Percentiles rank a stretch among this genome's conserved stretches.
Evolutionary conservation across 2,113 vertebrate species (phyloP).

Genomic region (Indri indri): DNA sequence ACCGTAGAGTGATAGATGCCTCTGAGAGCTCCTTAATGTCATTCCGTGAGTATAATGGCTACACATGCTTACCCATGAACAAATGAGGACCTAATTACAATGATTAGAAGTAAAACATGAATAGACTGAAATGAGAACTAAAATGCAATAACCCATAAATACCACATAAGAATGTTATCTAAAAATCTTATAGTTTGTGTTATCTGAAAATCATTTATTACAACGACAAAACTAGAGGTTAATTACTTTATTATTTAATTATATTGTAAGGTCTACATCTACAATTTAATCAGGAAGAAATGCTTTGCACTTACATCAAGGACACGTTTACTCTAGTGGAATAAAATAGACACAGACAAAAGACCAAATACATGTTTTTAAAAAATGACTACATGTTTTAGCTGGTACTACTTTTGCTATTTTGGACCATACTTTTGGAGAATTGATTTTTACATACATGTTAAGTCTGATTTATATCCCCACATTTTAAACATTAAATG

Average conservation of each 20-base stretch:
- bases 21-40: neutral
- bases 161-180: neutral
- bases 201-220: conserved; percentile 69
- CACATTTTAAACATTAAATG: conserved; percentile 79
- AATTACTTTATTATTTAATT: conserved; percentile 76
- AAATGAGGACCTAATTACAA: neutral
- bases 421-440: conserved; percentile 65
- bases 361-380: conserved; percentile 67
- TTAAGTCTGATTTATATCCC: conserved; percentile 78
- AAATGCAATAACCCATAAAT: conserved; percentile 21
- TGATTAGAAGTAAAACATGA: neutral
- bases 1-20: neutral
- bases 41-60: neutral
- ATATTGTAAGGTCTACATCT: conserved; percentile 73
- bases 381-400: conserved; percentile 51
- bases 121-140: neutral
- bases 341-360: conserved; percentile 79
- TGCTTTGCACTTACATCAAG: conserved; percentile 60
- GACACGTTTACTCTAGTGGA: conserved; percentile 71
- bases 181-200: neutral
- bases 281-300: conserved; percentile 65
- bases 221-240: conserved; percentile 76
- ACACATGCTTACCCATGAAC: neutral
- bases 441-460: conserved; percentile 73
- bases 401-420: conserved; percentile 47